These are phyloP conservation scores for Acleris emargana DNA, from an alignment of 2,888 invertebrate genomes.

Conservation along the genomic window DNA sequence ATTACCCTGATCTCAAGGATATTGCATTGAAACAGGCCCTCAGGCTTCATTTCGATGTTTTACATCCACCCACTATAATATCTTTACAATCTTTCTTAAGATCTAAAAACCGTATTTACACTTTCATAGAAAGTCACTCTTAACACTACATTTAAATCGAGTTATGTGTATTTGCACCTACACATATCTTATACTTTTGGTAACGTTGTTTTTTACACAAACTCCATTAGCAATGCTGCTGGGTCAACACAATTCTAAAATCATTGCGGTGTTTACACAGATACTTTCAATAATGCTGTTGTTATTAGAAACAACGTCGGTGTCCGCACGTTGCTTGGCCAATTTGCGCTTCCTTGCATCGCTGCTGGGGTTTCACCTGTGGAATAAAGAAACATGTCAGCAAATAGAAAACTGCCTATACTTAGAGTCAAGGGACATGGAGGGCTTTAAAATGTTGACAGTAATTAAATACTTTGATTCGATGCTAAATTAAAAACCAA, in stretches of 20 bases:
- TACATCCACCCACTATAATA: constrained; percentile 41
- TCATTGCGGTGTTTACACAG: constrained; percentile 14
- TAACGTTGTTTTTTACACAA: no score
- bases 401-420: no score
- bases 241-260: no score
- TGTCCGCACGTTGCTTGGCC: constrained; percentile 62
- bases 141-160: constrained; percentile 31
- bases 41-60: constrained; percentile 48
- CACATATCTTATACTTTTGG: no score
- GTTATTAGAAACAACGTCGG: constrained; percentile 46
- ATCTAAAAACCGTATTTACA: constrained; percentile 32
- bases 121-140: constrained; percentile 26
- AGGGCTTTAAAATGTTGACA: no score
- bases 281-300: constrained; percentile 40
- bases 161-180: constrained; percentile 10
- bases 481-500: no score
- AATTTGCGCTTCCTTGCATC: constrained; percentile 89
- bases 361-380: constrained; percentile 94
- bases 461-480: no score
- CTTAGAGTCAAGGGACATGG: no score
- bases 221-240: no score
- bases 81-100: not conserved
- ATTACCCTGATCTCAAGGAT: constrained; percentile 70
- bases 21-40: constrained; percentile 55
- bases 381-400: constrained; percentile 41